These are phyloP conservation scores for Calyptommatus sinebrachiatus DNA, from an alignment of 2,113 vertebrate genomes.

Conservation along the genomic window DNA sequence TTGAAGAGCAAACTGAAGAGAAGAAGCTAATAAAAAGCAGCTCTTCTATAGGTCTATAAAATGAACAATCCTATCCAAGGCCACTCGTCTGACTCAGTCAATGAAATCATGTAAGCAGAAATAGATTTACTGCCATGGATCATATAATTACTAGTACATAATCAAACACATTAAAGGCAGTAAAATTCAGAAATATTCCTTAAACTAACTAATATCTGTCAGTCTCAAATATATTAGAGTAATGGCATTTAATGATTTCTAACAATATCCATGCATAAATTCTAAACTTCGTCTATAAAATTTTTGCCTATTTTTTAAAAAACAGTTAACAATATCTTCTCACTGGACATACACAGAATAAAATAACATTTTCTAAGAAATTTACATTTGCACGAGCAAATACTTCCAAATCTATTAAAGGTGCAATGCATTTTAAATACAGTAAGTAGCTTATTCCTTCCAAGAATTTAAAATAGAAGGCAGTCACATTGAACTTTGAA, in stretches of 20 bases:
- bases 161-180: conserved; percentile 51
- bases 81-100: conserved; percentile 60
- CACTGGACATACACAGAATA: conserved; percentile 37
- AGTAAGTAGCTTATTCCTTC: conserved; percentile 54
- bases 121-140: conserved; percentile 51
- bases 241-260: conserved; percentile 37
- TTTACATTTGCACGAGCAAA: conserved; percentile 43
- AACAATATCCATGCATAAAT: conserved; percentile 58
- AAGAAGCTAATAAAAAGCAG: conserved; percentile 59
- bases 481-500: conserved; percentile 39
- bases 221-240: conserved; percentile 25
- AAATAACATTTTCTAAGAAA: conserved; percentile 38
- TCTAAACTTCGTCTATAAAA: conserved; percentile 49
- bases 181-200: conserved; percentile 24
- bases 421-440: conserved; percentile 82
- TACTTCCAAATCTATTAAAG: conserved; percentile 74
- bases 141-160: conserved; percentile 42
- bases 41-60: conserved; percentile 45
- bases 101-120: conserved; percentile 70
- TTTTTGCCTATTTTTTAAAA: background rate
- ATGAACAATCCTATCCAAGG: conserved; percentile 44
- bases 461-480: conserved; percentile 15
- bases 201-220: conserved; percentile 16
- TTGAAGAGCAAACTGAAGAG: conserved; percentile 70
- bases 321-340: conserved; percentile 50